Percentiles rank a stretch among this genome's conserved stretches.
phyloP scores from a whole-genome alignment of 2,797 vertebrate species.

The Epinephelus malabaricus region DNA sequence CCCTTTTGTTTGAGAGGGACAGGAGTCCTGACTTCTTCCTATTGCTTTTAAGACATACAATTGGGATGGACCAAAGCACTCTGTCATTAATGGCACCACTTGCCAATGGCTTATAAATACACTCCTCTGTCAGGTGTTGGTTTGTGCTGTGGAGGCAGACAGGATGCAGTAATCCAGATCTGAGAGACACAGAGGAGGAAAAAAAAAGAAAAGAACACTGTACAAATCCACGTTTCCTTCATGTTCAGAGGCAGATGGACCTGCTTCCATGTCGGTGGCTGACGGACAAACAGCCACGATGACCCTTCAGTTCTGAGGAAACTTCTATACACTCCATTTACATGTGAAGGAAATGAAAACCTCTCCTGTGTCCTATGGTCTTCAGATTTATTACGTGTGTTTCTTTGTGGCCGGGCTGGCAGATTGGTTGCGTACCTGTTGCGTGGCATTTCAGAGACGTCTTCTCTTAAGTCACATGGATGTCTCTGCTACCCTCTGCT shows the following conservation, averaged over 20 bases:
- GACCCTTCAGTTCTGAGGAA: slow-evolving; percentile 8
- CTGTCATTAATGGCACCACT: slow-evolving; percentile 67
- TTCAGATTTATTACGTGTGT: slow-evolving; percentile 12
- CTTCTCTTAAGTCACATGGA: slow-evolving; percentile 13
- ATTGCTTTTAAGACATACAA: slow-evolving; percentile 83
- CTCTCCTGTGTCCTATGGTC: slow-evolving; percentile 10
- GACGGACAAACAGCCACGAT: background rate
- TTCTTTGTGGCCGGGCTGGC: slow-evolving; percentile 23
- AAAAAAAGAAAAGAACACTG: slow-evolving; percentile 24
- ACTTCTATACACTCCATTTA: slow-evolving; percentile 14
- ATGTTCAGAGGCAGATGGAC: slow-evolving; percentile 13
- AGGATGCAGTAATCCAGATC: slow-evolving; percentile 54
- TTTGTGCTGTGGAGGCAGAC: slow-evolving; percentile 54
- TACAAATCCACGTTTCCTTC: slow-evolving; percentile 59
- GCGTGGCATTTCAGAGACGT: slow-evolving; percentile 31
- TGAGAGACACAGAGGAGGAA: slow-evolving; percentile 31
- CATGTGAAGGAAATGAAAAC: slow-evolving; percentile 21
- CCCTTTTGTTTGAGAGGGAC: slow-evolving; percentile 18
- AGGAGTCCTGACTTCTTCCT: slow-evolving; percentile 69
- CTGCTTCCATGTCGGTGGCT: slow-evolving; percentile 21
- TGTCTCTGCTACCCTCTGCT: slow-evolving; percentile 36
- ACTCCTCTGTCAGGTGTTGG: slow-evolving; percentile 49
- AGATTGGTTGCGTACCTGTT: slow-evolving; percentile 30
- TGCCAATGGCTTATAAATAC: slow-evolving; percentile 77
- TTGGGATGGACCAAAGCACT: slow-evolving; percentile 68